Base-by-base conservation (phyloP, 2,888 invertebrate genomes). In the Ectemnius lituratus region DNA sequence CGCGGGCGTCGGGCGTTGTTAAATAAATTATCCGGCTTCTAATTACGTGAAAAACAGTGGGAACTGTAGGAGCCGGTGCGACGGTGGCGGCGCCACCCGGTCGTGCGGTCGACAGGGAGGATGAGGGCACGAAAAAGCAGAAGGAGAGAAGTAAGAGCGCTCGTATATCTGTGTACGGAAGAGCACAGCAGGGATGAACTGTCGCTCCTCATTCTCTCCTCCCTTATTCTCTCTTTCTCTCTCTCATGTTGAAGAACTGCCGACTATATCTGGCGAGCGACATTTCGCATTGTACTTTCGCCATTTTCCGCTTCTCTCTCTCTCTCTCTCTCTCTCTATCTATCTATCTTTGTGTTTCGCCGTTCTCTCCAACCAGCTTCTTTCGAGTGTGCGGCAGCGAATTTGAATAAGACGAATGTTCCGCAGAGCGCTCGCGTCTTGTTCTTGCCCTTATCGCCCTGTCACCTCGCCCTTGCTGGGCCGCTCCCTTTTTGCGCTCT, bases 1-100 rank as follows among this genome's bases (percentile, higher is more conserved):
- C 52, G 52, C 79, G 79, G 80, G 81, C 72, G 70, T 81, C 77
- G 80, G 71, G 78, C 78, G 78, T 82, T 81, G 84, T 86, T 85
- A 84, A 88, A 86, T 87, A 85, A 87, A 87, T 87, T 87, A 86
- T 85, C 81, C 81, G 76, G 73, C 82, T 84, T 84, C 85, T 86
- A 88, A 88, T 87, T 87, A 85, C 85, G 82, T 78, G 82, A 82
- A 85, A 86, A 87, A 85, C 79, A 81, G 81, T 83, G 64, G 70
- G 73, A 75, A 69, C 68, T 73, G 73, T 73, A 11, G 37, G 37
- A 73, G 80, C 70, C 78, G 73, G 74, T 70, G 70, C 71, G 72
- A 64, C 67, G 70, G 49, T 63, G 64, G 14, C 37, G 57, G 62
- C 57, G 64, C 14, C 46, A 62, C 46, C 16, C 11, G 27, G 47